Base-by-base conservation (phyloP, 1,140 invertebrate species). In the Sesamia nonagrioides region DNA sequence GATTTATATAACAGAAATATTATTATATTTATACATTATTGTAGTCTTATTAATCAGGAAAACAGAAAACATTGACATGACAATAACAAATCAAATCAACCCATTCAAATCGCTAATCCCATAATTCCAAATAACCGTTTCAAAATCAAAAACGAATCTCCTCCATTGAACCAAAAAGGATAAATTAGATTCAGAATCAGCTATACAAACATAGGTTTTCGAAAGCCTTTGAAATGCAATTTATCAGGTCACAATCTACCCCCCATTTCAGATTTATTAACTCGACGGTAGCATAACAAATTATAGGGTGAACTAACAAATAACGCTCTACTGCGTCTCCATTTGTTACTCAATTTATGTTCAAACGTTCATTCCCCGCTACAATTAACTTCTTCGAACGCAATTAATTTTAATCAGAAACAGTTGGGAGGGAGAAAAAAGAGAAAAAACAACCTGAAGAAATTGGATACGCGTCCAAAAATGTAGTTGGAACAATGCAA, bases 311-410 rank as follows among this genome's bases (percentile, higher is more conserved):
- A 79, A 79, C 71, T 74, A 75, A 75, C 71, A 74, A 79, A 74
- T 79, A 79, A 74, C 45, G 60, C 60, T 54, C 69, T 37, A 79
- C 42, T 35, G 60, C 69, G 69, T 74, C 77, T 72, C 68, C 68
- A 78, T 81, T 81, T 72, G 74, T 81, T 81, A 71, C 58, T 71
- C 72, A 83, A 81, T 79, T 83, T 79, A 83, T 74, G 77, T 81
- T 73, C 60, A 71, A 83, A 74, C 37, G 77, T 83, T 85, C 84
- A 84, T 88, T 83, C 75, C 77, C 33, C 77, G 82, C 79, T 82
- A 84, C 84, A 89, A 89, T 91, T 89, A 90, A 90, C 86, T 87
- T 86, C 79, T 86, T 84, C 75, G 73, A 88, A 82, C 81, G 84
- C 82, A 84, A 86, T 88, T 86, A 86, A 88, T 88, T 88, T 86